Evolutionary conservation across 2,888 invertebrate species (phyloP).

Genomic region (Cataglyphis cursor): DNA sequence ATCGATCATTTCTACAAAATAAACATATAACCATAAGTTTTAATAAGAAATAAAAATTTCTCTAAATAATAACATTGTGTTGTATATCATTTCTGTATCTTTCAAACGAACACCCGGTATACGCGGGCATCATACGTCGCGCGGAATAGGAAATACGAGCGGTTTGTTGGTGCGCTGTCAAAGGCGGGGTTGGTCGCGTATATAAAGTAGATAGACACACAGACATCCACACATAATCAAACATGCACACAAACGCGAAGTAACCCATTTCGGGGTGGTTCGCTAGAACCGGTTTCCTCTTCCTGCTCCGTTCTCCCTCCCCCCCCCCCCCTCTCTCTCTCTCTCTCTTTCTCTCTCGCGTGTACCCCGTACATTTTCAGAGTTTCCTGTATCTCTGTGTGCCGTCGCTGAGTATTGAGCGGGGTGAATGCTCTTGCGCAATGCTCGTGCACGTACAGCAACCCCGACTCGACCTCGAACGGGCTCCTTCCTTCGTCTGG

Average conservation of each 20-base stretch:
- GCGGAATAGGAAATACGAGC: constrained; percentile 49
- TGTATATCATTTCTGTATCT: background rate
- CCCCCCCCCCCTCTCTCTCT: constrained; percentile 15
- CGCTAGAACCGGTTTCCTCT: constrained; percentile 66
- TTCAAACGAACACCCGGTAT: constrained; percentile 17
- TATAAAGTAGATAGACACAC: constrained; percentile 67
- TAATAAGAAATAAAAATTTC: background rate
- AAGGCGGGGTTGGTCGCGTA: constrained; percentile 75
- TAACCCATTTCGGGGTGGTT: constrained; percentile 80
- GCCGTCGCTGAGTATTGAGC: constrained; percentile 83
- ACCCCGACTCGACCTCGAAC: constrained; percentile 75
- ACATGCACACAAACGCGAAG: constrained; percentile 31
- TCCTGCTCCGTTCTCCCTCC: constrained; percentile 46
- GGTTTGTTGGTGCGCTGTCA: constrained; percentile 59
- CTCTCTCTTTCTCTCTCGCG: background rate
- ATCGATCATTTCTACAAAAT: background rate
- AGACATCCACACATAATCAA: background rate
- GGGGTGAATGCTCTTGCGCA: constrained; percentile 86
- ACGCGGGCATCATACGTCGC: background rate
- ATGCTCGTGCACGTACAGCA: constrained; percentile 79
- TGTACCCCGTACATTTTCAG: constrained; percentile 47
- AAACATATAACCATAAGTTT: background rate
- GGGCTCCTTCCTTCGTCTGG: constrained; percentile 70
- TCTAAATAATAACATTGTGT: background rate
- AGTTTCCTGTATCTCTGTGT: constrained; percentile 52